Percentiles rank a stretch among this genome's conserved stretches.
phyloP scores from a whole-genome alignment of 1,140 invertebrate species.

The Cheumatopsyche charites region DNA sequence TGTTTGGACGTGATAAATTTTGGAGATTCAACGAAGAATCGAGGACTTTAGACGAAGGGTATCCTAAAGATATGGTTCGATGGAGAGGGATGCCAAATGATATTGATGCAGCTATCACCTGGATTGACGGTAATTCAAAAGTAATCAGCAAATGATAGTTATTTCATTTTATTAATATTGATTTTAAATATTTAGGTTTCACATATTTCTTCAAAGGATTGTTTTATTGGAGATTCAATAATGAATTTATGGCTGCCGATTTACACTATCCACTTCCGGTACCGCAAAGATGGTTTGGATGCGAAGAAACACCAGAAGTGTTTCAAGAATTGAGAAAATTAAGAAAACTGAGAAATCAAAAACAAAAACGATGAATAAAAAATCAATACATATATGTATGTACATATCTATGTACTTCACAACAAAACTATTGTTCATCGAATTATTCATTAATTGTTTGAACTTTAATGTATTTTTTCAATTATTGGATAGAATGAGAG shows the following conservation, averaged over 20 bases:
- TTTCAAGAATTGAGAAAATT: conserved; percentile 45
- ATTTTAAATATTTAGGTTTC: conserved; percentile 36
- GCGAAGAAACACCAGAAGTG: conserved; percentile 61
- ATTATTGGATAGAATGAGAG: too few relatives aligned
- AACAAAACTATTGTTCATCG: too few relatives aligned
- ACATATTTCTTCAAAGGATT: conserved; percentile 71
- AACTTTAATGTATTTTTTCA: too few relatives aligned
- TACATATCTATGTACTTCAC: too few relatives aligned
- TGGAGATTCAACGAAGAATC: conserved; percentile 72
- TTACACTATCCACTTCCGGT: conserved; percentile 62
- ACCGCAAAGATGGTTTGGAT: conserved; percentile 67
- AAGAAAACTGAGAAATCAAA: neutral
- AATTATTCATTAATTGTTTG: too few relatives aligned
- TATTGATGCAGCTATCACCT: conserved; percentile 70
- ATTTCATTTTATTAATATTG: neutral
- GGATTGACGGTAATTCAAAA: conserved; percentile 68
- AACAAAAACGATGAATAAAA: neutral
- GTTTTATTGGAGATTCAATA: conserved; percentile 70
- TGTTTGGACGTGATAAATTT: conserved; percentile 67
- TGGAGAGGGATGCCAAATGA: conserved; percentile 70
- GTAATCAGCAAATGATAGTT: too few relatives aligned
- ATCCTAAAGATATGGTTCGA: conserved; percentile 69
- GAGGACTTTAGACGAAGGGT: conserved; percentile 66
- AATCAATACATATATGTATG: neutral
- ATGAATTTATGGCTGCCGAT: conserved; percentile 58